phyloP scores from a whole-genome alignment of 2,113 vertebrate genomes.

The Turdus rufiventris region DNA sequence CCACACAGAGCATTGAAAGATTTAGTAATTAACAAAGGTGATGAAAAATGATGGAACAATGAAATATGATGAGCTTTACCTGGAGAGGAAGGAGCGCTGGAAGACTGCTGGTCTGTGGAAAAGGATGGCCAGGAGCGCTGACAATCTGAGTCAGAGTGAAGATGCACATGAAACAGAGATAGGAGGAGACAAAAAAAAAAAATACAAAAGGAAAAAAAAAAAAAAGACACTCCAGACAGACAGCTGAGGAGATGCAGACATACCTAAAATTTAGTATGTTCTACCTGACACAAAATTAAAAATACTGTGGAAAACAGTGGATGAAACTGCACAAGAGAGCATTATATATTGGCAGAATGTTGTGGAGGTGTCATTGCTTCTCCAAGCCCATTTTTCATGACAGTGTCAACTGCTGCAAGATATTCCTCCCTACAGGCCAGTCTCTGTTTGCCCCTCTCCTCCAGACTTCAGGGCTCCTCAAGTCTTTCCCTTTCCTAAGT shows the following conservation, averaged over 20 bases:
- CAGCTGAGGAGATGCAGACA: slow-evolving; percentile 12
- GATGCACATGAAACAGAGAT: slow-evolving; percentile 25
- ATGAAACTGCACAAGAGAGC: background rate
- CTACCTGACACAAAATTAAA: background rate
- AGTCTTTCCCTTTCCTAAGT: background rate
- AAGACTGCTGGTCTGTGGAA: slow-evolving; percentile 75
- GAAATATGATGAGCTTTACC: slow-evolving; percentile 70
- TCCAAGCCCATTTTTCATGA: background rate
- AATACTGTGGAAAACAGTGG: background rate
- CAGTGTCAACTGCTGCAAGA: background rate
- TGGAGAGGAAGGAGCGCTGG: slow-evolving; percentile 70
- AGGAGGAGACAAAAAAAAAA: background rate
- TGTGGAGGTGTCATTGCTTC: background rate
- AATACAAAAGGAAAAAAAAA: accelerated
- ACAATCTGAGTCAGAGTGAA: slow-evolving; percentile 73
- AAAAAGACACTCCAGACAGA: background rate
- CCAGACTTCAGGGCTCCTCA: background rate
- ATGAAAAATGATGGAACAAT: slow-evolving; percentile 9
- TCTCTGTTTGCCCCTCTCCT: background rate
- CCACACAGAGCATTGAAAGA: background rate
- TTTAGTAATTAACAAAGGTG: background rate
- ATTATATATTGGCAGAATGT: background rate
- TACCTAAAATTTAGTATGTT: background rate
- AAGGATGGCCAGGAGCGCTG: slow-evolving; percentile 85
- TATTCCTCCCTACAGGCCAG: background rate